phyloP scores from a whole-genome alignment of 2,113 vertebrate genomes.

The Cranoglanis bouderius region DNA sequence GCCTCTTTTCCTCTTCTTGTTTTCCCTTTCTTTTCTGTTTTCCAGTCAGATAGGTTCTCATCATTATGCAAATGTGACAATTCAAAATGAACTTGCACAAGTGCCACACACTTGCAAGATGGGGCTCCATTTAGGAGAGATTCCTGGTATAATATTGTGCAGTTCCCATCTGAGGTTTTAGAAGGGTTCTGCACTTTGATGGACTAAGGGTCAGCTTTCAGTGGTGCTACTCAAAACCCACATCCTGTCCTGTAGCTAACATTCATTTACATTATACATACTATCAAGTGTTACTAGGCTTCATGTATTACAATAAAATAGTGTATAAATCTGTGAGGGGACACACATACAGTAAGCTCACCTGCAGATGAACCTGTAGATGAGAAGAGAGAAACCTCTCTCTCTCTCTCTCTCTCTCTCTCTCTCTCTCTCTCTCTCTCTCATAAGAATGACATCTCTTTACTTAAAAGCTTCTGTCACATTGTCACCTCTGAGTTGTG shows the following conservation, averaged over 20 bases:
- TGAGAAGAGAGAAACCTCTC: too few species aligned
- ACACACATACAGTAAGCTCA: neutral
- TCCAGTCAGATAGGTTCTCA: neutral
- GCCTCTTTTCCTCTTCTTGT: neutral
- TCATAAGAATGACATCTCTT: neutral
- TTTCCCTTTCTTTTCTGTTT: neutral
- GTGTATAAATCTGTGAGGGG: neutral
- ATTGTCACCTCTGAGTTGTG: neutral
- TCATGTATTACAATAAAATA: neutral
- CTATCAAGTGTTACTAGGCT: neutral
- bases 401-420: neutral
- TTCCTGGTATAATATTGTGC: neutral
- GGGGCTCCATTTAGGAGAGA: neutral
- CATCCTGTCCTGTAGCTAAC: neutral
- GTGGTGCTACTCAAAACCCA: neutral
- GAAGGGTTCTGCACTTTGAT: neutral
- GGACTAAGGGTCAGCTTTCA: neutral
- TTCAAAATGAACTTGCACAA: constrained; percentile 1
- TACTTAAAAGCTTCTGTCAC: constrained; percentile 20
- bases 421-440: neutral
- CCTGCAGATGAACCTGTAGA: neutral
- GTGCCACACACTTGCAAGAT: neutral
- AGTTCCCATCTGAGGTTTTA: neutral
- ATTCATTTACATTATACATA: neutral
- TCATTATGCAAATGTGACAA: neutral